Percentiles rank a stretch among this genome's conserved stretches.
Conservation (phyloP, 2,888 invertebrate genomes). For the Cephus spinipes region DNA sequence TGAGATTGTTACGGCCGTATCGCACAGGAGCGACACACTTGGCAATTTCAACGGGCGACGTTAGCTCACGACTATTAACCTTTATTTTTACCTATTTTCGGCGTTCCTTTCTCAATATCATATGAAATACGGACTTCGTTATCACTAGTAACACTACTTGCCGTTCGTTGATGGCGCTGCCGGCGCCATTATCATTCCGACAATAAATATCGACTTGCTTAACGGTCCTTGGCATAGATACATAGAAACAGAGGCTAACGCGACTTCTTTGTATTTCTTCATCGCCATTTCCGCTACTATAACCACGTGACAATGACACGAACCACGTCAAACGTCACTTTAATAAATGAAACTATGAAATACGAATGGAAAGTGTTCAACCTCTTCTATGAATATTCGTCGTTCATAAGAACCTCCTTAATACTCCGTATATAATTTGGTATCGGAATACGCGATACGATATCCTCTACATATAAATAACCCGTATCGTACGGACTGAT, state of each 20-base stretch:
- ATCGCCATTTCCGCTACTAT: background rate
- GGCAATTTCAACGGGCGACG: background rate
- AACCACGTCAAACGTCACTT: background rate
- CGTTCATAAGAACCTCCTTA: background rate
- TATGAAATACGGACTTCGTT: background rate
- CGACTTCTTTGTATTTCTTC: background rate
- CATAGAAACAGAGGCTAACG: background rate
- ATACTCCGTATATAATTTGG: background rate
- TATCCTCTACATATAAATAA: background rate
- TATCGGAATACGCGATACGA: background rate
- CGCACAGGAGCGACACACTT: background rate
- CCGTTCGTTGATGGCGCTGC: background rate
- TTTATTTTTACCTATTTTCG: background rate
- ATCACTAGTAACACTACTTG: background rate
- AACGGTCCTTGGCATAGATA: background rate
- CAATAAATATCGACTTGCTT: background rate
- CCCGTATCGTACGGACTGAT: background rate
- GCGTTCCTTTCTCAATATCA: background rate
- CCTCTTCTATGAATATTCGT: background rate
- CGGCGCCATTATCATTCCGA: background rate
- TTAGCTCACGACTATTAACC: background rate
- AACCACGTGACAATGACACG: background rate
- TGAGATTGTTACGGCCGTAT: background rate
- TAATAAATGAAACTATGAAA: background rate
- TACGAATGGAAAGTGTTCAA: background rate